These are phyloP conservation scores for Pitangus sulphuratus DNA, from an alignment of 2,797 vertebrate genomes.

Conservation along the genomic window DNA sequence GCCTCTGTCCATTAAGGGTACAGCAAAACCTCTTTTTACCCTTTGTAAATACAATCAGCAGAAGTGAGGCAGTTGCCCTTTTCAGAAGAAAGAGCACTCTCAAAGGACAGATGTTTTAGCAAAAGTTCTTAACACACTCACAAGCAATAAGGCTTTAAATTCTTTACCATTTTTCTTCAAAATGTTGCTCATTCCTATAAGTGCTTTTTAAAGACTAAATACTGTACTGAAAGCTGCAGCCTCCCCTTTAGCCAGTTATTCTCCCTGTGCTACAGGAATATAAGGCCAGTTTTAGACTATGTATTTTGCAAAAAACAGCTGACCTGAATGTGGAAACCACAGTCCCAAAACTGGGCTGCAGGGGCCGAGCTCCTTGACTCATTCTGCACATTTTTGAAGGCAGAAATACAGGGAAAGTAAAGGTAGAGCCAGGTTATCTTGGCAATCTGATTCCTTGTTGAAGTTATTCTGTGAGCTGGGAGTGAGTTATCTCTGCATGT, in stretches of 20 bases:
- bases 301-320: not conserved
- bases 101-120: constrained; percentile 22
- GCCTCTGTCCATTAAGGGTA: constrained; percentile 36
- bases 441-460: not conserved
- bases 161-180: not conserved
- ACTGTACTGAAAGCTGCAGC: not conserved
- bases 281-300: not conserved
- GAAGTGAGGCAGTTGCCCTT: constrained; percentile 53
- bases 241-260: not conserved
- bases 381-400: not conserved
- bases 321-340: not conserved
- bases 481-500: not conserved
- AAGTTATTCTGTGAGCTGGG: not conserved
- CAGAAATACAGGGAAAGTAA: not conserved
- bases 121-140: not conserved
- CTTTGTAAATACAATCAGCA: constrained; percentile 42
- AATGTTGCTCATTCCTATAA: not conserved
- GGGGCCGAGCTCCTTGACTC: not conserved
- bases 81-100: constrained; percentile 11
- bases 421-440: not conserved
- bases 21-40: not conserved
- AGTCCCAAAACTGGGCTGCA: not conserved
- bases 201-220: not conserved
- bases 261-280: not conserved
- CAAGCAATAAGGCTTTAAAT: not conserved